These are phyloP conservation scores for Cliona cf. orientalis DNA, from an alignment of 37 sponge, comb jelly and placozoan species.

Conservation along the genomic window DNA sequence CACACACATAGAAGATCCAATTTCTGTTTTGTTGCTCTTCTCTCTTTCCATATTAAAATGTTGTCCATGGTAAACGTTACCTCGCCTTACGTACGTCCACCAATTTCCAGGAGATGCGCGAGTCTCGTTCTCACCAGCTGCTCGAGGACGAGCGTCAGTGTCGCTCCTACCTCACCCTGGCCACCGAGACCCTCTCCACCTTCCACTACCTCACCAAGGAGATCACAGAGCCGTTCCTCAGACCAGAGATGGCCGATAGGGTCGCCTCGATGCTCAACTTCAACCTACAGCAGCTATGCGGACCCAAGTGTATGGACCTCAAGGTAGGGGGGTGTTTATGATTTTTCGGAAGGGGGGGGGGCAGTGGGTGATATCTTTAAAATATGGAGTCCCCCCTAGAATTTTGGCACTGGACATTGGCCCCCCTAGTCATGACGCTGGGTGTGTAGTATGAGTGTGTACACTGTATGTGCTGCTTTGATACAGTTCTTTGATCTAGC, in stretches of 20 bases:
- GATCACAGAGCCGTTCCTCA: conserved; percentile 78
- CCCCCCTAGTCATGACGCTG: no score
- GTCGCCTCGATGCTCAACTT: conserved; percentile 94
- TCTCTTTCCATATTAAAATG: no score
- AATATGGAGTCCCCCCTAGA: no score
- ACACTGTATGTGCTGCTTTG: no score
- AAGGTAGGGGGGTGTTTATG: conserved; percentile 70
- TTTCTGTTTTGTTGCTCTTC: no score
- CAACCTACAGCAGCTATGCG: conserved; percentile 94
- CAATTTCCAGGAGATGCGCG: conserved; percentile 61
- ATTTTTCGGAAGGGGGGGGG: neutral
- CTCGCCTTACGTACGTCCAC: no score
- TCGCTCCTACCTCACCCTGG: conserved; percentile 90
- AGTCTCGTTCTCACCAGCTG: conserved; percentile 82
- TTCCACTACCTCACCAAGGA: conserved; percentile 85
- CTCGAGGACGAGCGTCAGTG: conserved; percentile 91
- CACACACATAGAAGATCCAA: no score
- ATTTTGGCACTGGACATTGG: no score
- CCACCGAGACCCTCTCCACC: conserved; percentile 83
- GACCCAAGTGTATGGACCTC: conserved; percentile 88
- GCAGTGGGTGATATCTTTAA: neutral
- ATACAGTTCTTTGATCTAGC: no score
- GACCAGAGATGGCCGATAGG: conserved; percentile 64
- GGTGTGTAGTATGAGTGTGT: no score
- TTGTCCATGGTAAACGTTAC: no score